phyloP scores from a whole-genome alignment of 2,888 invertebrate species.

The Patella caerulea region DNA sequence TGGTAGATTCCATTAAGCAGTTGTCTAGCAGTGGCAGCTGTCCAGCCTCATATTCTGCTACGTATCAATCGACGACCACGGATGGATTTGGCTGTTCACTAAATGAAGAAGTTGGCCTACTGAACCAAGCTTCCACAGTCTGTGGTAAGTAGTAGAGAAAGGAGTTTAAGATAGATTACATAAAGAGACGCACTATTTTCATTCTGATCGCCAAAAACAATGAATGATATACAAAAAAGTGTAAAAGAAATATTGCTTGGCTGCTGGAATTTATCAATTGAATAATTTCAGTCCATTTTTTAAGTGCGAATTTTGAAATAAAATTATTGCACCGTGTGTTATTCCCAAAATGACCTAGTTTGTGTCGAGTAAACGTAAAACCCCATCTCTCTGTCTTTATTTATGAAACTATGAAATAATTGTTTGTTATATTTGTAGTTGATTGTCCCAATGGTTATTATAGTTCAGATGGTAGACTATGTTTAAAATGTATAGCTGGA shows the following conservation, averaged over 20 bases:
- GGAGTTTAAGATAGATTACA: neutral
- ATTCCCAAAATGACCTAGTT: no score
- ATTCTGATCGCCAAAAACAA: no score
- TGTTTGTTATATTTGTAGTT: no score
- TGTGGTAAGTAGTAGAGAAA: constrained; percentile 30
- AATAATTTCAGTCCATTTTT: no score
- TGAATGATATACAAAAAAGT: no score
- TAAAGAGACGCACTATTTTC: no score
- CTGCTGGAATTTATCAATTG: no score
- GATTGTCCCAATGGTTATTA: constrained; percentile 46
- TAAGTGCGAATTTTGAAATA: no score
- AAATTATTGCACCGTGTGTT: no score
- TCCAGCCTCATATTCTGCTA: constrained; percentile 9
- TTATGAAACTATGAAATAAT: no score
- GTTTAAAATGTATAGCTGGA: constrained; percentile 42
- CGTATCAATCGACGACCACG: constrained; percentile 2
- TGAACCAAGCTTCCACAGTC: constrained; percentile 9
- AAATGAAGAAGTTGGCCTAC: constrained; percentile 24
- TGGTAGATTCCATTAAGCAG: constrained; percentile 11
- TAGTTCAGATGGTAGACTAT: constrained; percentile 29
- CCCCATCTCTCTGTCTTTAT: no score
- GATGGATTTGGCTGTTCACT: constrained; percentile 30
- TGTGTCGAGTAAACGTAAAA: no score
- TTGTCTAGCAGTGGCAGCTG: constrained; percentile 19
- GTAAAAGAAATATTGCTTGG: neutral